Conservation (phyloP, 2,888 invertebrate genomes). For the Esperia sulphurella region DNA sequence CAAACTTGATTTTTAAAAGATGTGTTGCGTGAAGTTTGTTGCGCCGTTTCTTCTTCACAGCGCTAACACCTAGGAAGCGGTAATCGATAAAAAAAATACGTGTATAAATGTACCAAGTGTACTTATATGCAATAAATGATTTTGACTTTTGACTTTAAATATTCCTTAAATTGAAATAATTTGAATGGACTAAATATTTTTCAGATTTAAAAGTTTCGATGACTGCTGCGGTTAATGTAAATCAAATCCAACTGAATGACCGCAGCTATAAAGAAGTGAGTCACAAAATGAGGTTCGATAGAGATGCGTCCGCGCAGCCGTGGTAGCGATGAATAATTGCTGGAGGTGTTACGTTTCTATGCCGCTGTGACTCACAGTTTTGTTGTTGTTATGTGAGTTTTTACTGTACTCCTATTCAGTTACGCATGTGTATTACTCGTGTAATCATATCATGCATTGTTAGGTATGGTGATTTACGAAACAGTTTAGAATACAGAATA, state of each 20-base stretch:
- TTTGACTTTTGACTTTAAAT: no score
- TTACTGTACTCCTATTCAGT: neutral
- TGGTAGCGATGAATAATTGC: slow-evolving; percentile 7
- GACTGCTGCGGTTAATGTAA: neutral
- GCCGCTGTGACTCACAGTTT: slow-evolving; percentile 4
- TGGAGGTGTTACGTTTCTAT: slow-evolving; percentile 8
- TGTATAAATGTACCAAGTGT: no score
- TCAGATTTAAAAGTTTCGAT: neutral
- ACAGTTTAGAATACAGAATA: no score
- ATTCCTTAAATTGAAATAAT: no score
- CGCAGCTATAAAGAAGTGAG: neutral
- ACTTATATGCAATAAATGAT: no score
- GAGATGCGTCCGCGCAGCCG: slow-evolving; percentile 2
- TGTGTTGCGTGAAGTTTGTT: no score
- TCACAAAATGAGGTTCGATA: neutral
- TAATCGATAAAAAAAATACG: no score
- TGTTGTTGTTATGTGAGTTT: slow-evolving; percentile 8
- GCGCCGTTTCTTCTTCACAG: no score
- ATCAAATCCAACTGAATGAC: neutral
- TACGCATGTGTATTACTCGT: neutral
- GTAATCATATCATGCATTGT: neutral
- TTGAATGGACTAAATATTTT: no score
- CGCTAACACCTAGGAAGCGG: no score
- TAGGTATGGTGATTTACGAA: neutral
- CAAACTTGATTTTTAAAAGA: no score